phyloP scores from a whole-genome alignment of 2,113 vertebrate genomes.

The Amblyornis subalaris region DNA sequence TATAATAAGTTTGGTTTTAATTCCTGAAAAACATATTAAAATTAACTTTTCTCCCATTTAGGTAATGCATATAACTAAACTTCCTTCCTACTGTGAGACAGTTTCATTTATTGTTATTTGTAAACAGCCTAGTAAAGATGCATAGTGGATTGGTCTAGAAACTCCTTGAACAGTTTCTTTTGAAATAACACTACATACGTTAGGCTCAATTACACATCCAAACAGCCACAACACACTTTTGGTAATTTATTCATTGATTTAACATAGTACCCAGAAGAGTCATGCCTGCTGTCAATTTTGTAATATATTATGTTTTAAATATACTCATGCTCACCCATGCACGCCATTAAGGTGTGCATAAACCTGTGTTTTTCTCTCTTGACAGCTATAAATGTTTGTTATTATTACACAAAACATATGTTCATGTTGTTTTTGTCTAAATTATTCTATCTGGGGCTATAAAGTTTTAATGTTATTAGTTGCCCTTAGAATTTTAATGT shows the following conservation, averaged over 20 bases:
- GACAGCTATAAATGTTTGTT: slow-evolving; percentile 92
- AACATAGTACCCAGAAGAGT: slow-evolving; percentile 88
- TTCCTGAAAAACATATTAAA: slow-evolving; percentile 74
- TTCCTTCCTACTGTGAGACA: slow-evolving; percentile 77
- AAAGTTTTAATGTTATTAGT: slow-evolving; percentile 91
- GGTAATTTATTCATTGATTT: slow-evolving; percentile 89
- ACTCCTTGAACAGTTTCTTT: slow-evolving; percentile 84
- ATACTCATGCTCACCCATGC: slow-evolving; percentile 84
- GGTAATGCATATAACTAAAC: slow-evolving; percentile 75
- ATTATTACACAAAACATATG: slow-evolving; percentile 94
- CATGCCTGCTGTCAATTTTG: slow-evolving; percentile 84
- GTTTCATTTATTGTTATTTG: slow-evolving; percentile 83
- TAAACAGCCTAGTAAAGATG: slow-evolving; percentile 77
- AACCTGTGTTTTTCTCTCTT: slow-evolving; percentile 88
- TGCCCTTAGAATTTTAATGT: slow-evolving; percentile 90
- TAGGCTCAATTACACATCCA: slow-evolving; percentile 86
- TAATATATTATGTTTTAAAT: slow-evolving; percentile 88
- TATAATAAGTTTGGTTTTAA: slow-evolving; percentile 70
- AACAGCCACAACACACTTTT: slow-evolving; percentile 85
- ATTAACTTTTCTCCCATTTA: slow-evolving; percentile 76
- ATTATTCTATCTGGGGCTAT: slow-evolving; percentile 89
- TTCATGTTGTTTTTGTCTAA: slow-evolving; percentile 84
- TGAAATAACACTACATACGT: slow-evolving; percentile 85
- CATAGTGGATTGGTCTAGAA: slow-evolving; percentile 76
- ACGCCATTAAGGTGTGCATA: slow-evolving; percentile 89